These are phyloP conservation scores for Sipha flava DNA, from an alignment of 1,140 invertebrate genomes.

Conservation along the genomic window DNA sequence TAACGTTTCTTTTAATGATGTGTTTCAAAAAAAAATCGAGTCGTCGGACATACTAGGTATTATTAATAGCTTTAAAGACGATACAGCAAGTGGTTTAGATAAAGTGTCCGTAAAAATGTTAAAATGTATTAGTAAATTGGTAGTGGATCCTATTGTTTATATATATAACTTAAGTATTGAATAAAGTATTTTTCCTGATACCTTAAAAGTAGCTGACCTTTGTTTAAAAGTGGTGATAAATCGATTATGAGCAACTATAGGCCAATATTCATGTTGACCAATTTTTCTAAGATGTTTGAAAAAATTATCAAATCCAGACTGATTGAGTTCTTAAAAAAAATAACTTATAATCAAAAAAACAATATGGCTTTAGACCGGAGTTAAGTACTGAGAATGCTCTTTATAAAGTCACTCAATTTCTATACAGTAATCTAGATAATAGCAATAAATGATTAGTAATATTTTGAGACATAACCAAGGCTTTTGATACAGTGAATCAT, in stretches of 20 bases:
- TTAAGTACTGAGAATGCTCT: no score
- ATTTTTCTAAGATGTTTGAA: no score
- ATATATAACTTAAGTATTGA: not conserved
- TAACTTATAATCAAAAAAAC: no score
- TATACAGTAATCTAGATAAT: not conserved
- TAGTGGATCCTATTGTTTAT: not conserved
- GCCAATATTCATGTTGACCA: no score
- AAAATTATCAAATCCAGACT: no score
- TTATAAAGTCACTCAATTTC: no score
- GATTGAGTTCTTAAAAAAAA: no score
- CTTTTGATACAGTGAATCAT: constrained; percentile 33
- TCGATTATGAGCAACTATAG: not conserved
- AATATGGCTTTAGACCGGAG: no score
- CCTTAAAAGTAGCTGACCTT: not conserved
- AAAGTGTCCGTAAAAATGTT: not conserved
- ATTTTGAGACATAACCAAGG: constrained; percentile 30
- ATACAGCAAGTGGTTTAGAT: not conserved
- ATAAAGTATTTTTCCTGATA: constrained; percentile 1
- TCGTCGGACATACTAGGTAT: not conserved
- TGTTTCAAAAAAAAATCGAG: not conserved
- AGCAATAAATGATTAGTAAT: constrained; percentile 1
- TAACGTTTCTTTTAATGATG: not conserved
- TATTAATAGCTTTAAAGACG: not conserved
- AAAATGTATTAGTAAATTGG: not conserved
- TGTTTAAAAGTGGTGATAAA: not conserved